Base-by-base conservation (phyloP, 2,888 invertebrate genomes). In the Shargacucullia verbasci region DNA sequence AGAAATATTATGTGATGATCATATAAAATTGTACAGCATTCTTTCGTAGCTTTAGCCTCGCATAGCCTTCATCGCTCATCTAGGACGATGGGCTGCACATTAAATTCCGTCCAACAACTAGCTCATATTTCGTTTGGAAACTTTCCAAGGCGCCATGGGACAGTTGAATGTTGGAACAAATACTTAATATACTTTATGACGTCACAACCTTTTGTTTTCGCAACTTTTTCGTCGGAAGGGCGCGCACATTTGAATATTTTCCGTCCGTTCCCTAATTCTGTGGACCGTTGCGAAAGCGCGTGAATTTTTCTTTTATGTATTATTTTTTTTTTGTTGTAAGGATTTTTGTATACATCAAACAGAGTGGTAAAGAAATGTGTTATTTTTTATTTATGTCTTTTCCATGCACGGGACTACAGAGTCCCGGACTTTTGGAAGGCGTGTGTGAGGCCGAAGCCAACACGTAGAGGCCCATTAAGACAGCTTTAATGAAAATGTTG, bases 61-160 rank as follows among this genome's bases (percentile, higher is more conserved):
- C 29, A 6, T 45, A 11, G n/a, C 37, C 0, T 12, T 43, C 50
- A 38, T 50, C 38, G 20, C 12, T 31, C 38, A 34, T 8, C 10
- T 20, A 48, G 27, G 20, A 60, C 48, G 25, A 27, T 3, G 25
- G 40, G 35, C 49, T 49, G 15, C 38, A 45, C 50, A 61, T 68
- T 56, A 61, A 71, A 68, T 67, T 55, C 50, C 55, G 29, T 29
- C 39, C 56, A 29, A 12, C 59, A 56, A 48, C 48, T 29, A 58
- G 49, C 52, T 68, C 61, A 64, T 74, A 73, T 73, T 73, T 71
- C 61, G 53, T 64, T 73, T 75, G 73, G 73, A 75, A 71, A 64
- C 43, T 62, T 68, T 68, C 69, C 75, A 72, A 68, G 38, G 12
- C 72, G 40, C 56, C 27, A 33, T 35, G 56, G 55, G 53, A 60